These are phyloP conservation scores for Gisinianus flammeolus DNA, from an alignment of 2,888 invertebrate species.

Conservation along the genomic window DNA sequence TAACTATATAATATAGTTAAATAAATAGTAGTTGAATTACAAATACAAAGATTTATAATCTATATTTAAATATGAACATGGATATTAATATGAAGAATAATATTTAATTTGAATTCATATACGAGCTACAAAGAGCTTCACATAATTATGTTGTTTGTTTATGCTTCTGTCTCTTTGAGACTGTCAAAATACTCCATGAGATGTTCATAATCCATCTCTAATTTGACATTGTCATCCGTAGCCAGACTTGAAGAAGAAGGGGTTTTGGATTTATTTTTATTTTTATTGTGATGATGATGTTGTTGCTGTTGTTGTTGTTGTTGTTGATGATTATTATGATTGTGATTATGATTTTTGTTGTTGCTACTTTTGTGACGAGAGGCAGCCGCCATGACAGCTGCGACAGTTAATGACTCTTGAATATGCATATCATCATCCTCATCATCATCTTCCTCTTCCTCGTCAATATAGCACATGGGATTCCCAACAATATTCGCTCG, in stretches of 20 bases:
- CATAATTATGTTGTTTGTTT: too few species aligned
- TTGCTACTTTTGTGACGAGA: constrained; percentile 51
- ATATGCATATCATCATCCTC: constrained; percentile 59
- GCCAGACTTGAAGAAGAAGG: not conserved
- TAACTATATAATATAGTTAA: too few species aligned
- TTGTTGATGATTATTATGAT: constrained; percentile 10
- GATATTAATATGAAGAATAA: too few species aligned
- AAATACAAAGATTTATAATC: too few species aligned
- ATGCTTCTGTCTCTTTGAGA: constrained; percentile 81
- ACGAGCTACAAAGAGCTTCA: too few species aligned
- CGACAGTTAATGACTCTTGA: constrained; percentile 61
- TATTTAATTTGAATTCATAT: too few species aligned
- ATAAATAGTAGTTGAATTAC: too few species aligned
- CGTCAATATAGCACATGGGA: constrained; percentile 77
- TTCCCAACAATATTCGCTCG: constrained; percentile 82
- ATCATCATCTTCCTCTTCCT: constrained; percentile 59
- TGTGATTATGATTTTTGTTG: constrained; percentile 36
- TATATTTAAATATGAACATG: too few species aligned
- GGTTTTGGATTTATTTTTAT: not conserved
- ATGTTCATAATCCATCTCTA: constrained; percentile 95
- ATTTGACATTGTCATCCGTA: constrained; percentile 71
- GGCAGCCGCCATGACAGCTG: constrained; percentile 55
- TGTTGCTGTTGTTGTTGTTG: constrained; percentile 37
- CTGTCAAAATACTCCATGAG: constrained; percentile 98
- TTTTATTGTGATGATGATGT: not conserved